These are phyloP conservation scores for Stomatorhinus walkeri DNA, from an alignment of 2,797 vertebrate species.

Conservation along the genomic window DNA sequence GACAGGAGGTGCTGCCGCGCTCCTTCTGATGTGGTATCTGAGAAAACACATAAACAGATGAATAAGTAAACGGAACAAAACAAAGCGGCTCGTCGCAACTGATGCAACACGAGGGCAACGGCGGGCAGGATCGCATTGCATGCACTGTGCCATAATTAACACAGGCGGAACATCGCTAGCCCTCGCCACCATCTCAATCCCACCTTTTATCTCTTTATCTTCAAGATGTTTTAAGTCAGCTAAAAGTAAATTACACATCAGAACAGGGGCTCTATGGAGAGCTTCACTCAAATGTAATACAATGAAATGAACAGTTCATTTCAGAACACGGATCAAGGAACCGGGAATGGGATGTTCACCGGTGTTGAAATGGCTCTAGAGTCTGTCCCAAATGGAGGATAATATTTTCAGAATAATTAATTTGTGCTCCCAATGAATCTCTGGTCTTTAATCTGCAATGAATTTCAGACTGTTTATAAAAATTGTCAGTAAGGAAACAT, in stretches of 20 bases:
- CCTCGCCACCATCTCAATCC: background rate
- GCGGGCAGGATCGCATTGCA: conserved; percentile 29
- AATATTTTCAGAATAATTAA: conserved; percentile 46
- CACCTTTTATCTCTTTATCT: background rate
- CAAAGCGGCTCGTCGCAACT: background rate
- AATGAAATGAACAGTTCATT: conserved; percentile 57
- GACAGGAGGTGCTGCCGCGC: background rate
- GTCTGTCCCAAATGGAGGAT: conserved; percentile 26
- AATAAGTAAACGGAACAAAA: background rate
- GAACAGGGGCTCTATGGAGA: background rate
- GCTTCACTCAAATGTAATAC: background rate
- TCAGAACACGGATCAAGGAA: conserved; percentile 37
- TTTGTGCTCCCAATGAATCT: conserved; percentile 42
- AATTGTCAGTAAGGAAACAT: conserved; percentile 56
- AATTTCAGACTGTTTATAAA: conserved; percentile 48
- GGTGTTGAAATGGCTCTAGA: background rate
- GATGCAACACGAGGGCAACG: background rate
- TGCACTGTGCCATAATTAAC: conserved; percentile 54
- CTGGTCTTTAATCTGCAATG: conserved; percentile 44
- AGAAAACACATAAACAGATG: background rate
- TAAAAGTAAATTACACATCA: background rate
- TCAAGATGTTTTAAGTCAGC: background rate
- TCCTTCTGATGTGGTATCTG: background rate
- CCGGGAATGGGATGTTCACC: conserved; percentile 6
- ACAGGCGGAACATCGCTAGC: conserved; percentile 33